phyloP scores from a whole-genome alignment of 2,113 vertebrate species.

The Collichthys lucidus region DNA sequence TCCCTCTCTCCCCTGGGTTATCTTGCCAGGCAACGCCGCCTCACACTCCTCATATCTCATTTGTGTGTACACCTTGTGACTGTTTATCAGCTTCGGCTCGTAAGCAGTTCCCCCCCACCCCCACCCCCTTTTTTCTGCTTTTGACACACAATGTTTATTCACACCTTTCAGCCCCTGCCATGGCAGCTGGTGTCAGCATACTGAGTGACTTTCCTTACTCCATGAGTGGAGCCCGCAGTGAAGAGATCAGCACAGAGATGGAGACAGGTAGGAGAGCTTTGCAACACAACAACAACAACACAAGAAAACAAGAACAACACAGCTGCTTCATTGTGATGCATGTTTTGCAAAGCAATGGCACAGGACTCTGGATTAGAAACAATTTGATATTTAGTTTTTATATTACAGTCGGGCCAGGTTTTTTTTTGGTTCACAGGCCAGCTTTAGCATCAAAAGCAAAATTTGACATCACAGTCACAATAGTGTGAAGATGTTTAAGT shows the following conservation, averaged over 20 bases:
- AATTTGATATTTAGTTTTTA: not conserved
- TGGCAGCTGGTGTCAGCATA: conserved; percentile 91
- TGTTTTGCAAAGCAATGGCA: not conserved
- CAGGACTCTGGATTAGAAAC: not conserved
- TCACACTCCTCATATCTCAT: conserved; percentile 30
- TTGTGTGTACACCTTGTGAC: conserved; percentile 33
- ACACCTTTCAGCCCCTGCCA: conserved; percentile 83
- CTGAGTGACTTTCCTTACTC: conserved; percentile 85
- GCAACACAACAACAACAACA: conserved; percentile 4
- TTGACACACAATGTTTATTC: conserved; percentile 70
- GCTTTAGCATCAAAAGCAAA: too few relatives aligned
- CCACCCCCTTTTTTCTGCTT: conserved; percentile 12
- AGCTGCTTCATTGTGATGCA: not conserved
- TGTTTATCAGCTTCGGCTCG: conserved; percentile 37
- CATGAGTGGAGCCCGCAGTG: conserved; percentile 75
- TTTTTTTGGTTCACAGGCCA: not conserved
- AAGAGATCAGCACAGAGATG: conserved; percentile 79
- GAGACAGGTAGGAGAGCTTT: conserved; percentile 86
- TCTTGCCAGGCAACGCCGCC: conserved; percentile 59
- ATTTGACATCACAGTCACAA: not conserved
- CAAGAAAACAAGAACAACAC: not conserved
- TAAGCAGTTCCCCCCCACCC: not conserved
- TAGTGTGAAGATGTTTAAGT: too few relatives aligned
- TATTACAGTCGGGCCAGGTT: not conserved
- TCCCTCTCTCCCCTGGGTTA: conserved; percentile 42